A percentile compares a stretch with the other conserved stretches of the same genome.
phyloP scores from a whole-genome alignment of 2,888 invertebrate genomes.

The Malachius bipustulatus region DNA sequence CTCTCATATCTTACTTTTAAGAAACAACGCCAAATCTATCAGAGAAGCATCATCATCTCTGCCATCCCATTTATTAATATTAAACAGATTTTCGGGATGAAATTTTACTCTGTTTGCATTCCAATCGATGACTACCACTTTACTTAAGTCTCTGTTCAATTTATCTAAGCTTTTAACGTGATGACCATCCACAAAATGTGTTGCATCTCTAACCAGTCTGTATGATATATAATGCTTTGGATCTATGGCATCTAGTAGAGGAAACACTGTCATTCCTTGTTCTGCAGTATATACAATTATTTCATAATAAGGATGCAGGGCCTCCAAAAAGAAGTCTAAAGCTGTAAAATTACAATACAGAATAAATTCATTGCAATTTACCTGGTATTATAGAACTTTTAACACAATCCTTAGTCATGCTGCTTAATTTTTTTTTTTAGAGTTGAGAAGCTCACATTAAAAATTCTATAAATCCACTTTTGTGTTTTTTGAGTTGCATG shows the following conservation, averaged over 20 bases:
- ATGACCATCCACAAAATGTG: slow-evolving; percentile 85
- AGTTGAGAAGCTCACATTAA: too few species aligned
- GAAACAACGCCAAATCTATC: slow-evolving; percentile 68
- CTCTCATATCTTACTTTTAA: slow-evolving; percentile 26
- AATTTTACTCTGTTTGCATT: slow-evolving; percentile 74
- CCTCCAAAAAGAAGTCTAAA: slow-evolving; percentile 85
- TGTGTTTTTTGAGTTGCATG: too few species aligned
- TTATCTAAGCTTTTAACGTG: slow-evolving; percentile 87
- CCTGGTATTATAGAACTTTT: too few species aligned
- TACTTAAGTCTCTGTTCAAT: slow-evolving; percentile 70
- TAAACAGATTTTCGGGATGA: slow-evolving; percentile 80
- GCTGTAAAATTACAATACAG: too few species aligned
- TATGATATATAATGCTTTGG: slow-evolving; percentile 82
- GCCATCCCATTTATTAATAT: slow-evolving; percentile 83
- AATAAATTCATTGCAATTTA: too few species aligned
- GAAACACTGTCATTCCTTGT: slow-evolving; percentile 89
- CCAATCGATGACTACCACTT: slow-evolving; percentile 94
- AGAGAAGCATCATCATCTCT: slow-evolving; percentile 83
- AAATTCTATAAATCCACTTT: too few species aligned
- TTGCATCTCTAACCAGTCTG: slow-evolving; percentile 76
- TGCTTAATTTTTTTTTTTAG: too few species aligned
- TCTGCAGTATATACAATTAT: slow-evolving; percentile 94
- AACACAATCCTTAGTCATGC: too few species aligned
- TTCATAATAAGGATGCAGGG: slow-evolving; percentile 60
- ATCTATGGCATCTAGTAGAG: slow-evolving; percentile 86